Conservation (phyloP, 2,113 vertebrate species). For the Manacus vitellinus region DNA sequence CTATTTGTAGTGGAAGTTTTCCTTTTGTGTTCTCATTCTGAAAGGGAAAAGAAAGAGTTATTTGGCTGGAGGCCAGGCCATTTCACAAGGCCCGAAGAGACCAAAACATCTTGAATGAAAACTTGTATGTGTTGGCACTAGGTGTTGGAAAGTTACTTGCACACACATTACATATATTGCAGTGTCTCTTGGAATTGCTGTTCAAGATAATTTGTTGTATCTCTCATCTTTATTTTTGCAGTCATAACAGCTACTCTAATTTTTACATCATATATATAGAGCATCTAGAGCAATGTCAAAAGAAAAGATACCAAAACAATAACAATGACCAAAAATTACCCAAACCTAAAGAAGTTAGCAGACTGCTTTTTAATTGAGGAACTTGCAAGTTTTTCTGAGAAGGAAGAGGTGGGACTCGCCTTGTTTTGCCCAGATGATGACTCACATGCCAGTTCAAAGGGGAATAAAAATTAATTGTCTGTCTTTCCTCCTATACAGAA, state of each 20-base stretch:
- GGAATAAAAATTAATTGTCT: background rate
- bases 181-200: background rate
- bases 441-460: background rate
- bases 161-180: background rate
- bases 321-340: accelerated
- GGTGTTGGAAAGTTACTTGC: background rate
- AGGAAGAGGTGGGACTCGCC: background rate
- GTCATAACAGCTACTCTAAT: background rate
- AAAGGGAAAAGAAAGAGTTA: background rate
- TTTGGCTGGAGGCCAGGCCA: background rate
- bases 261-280: background rate
- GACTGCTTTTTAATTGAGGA: background rate
- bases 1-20: background rate
- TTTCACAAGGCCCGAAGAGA: background rate
- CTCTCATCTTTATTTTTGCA: background rate
- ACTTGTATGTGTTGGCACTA: background rate
- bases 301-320: background rate
- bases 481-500: background rate
- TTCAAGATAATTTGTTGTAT: background rate
- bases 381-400: background rate
- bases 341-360: background rate
- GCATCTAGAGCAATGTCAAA: background rate
- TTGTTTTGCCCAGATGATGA: background rate
- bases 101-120: background rate
- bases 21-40: background rate